A percentile compares a stretch with the other conserved stretches of the same genome.
These are phyloP conservation scores for Dendroctonus ponderosae DNA, from an alignment of 1,140 invertebrate species.

Conservation along the genomic window DNA sequence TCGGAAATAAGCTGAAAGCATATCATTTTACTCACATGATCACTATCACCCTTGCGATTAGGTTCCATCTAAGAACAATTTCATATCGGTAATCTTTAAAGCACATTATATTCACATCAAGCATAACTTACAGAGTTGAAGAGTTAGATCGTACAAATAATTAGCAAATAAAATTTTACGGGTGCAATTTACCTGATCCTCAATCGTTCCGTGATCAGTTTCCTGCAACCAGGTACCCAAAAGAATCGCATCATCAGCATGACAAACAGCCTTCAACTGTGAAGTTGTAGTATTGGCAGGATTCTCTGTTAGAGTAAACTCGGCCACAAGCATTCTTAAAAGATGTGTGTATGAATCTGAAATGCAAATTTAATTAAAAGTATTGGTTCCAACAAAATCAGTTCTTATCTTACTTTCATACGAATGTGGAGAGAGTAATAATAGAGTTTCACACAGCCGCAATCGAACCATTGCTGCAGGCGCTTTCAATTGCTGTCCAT, in stretches of 20 bases:
- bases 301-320: slow-evolving; percentile 95
- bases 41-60: slow-evolving; percentile 68
- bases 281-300: slow-evolving; percentile 92
- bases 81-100: slow-evolving; percentile 7
- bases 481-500: slow-evolving; percentile 91
- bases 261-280: slow-evolving; percentile 80
- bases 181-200: slow-evolving; percentile 81
- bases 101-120: slow-evolving; percentile 17
- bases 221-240: slow-evolving; percentile 87
- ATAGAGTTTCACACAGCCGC: slow-evolving; percentile 86
- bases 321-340: slow-evolving; percentile 91
- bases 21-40: slow-evolving; percentile 64
- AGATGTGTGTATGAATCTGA: slow-evolving; percentile 78
- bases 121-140: slow-evolving; percentile 11
- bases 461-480: slow-evolving; percentile 89
- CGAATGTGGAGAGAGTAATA: slow-evolving; percentile 76
- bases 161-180: not conserved
- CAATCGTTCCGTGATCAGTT: slow-evolving; percentile 93
- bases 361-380: slow-evolving; percentile 27
- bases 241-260: slow-evolving; percentile 87
- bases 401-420: slow-evolving; percentile 68
- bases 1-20: no score
- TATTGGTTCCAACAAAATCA: not conserved
- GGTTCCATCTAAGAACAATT: slow-evolving; percentile 67
- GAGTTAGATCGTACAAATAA: not conserved